Evolutionary conservation across 1,140 invertebrate species (phyloP), one percentile per base, ranked within the genome.

Genomic region (Zaprionus davidi): DNA sequence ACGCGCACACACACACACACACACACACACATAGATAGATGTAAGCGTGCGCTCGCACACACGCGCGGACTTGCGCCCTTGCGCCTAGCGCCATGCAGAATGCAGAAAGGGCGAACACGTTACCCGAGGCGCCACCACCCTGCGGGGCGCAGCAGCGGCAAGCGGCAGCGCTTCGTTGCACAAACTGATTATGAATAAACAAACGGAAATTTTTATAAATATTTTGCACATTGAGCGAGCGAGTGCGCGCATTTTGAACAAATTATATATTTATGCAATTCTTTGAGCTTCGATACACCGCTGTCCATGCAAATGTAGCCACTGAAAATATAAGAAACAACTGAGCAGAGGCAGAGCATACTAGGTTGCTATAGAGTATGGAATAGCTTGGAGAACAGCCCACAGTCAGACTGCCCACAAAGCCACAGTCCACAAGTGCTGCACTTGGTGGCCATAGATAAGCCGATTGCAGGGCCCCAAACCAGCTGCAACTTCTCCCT

Each of bases 161-260:
- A 15, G 13, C 41, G 38, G 13, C 41, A 46, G 22, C 69, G 84
- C 84, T 74, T 80, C 75, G 84, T 72, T 87, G 84, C 84, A 87
- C 84, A 87, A 87, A 87, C 85, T 87, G 84, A 87, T 87, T 87
- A 87, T 87, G 87, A 87, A 87, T 87, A 87, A 84, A 87, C 85
- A 87, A 87, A 81, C 71, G 75, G 58, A 63, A 76, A 84, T 78
- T 77, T 85, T 82, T 86, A 72, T 79, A 86, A 86, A 85, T 79
- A 85, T 82, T 79, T 82, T 76, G 69, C 55, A 44, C 73, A 75
- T 57, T 64, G 24, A 17, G 41, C n/a, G 41, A 44, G n/a, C 15
- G 15, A n/a, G n/a, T 22, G 63, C 12, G 26, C 6, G 36, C 64
- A 46, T 58, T 71, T 72, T 86, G 70, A 68, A 87, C 77, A 82